A percentile compares a stretch with the other conserved stretches of the same genome.
phyloP scores from a whole-genome alignment of 2,888 invertebrate genomes.

The Drosophila maculinotata region DNA sequence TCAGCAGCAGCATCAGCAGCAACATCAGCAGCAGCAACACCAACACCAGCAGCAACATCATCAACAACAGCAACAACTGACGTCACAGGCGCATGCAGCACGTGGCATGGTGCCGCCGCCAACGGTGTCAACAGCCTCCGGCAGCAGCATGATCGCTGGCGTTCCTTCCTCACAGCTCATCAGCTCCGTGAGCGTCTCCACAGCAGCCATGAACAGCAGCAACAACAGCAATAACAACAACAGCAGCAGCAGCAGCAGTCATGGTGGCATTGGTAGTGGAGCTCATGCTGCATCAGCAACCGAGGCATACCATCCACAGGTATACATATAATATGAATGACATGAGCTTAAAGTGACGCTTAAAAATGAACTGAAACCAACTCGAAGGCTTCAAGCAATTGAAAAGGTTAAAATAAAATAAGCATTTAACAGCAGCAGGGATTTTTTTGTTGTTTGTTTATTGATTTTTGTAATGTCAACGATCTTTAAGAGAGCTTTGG shows the following conservation, averaged over 20 bases:
- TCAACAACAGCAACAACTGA: slow-evolving; percentile 34
- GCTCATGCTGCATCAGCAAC: slow-evolving; percentile 48
- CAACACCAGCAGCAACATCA: slow-evolving; percentile 26
- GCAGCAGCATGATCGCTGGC: slow-evolving; percentile 33
- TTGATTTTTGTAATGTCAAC: no score
- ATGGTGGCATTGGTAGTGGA: slow-evolving; percentile 30
- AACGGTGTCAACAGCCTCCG: slow-evolving; percentile 28
- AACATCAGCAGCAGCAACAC: slow-evolving; percentile 20
- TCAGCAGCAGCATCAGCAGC: slow-evolving; percentile 39
- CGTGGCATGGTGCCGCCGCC: slow-evolving; percentile 29
- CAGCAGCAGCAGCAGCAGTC: slow-evolving; percentile 15
- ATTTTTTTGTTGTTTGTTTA: no score
- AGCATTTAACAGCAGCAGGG: no score
- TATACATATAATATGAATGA: slow-evolving; percentile 18
- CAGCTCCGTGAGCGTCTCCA: slow-evolving; percentile 39
- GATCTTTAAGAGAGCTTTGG: no score
- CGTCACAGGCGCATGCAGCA: slow-evolving; percentile 30
- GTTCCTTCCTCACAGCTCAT: slow-evolving; percentile 29
- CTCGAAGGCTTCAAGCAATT: no score
- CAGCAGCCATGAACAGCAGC: slow-evolving; percentile 34
- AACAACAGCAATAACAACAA: slow-evolving; percentile 18
- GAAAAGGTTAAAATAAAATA: no score
- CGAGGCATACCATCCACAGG: slow-evolving; percentile 91
- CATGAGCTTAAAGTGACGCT: slow-evolving; percentile 5
- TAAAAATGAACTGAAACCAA: neutral